A percentile compares a stretch with the other conserved stretches of the same genome.
Conservation (phyloP, 2,888 invertebrate genomes). For the Amphipyra berbera region DNA sequence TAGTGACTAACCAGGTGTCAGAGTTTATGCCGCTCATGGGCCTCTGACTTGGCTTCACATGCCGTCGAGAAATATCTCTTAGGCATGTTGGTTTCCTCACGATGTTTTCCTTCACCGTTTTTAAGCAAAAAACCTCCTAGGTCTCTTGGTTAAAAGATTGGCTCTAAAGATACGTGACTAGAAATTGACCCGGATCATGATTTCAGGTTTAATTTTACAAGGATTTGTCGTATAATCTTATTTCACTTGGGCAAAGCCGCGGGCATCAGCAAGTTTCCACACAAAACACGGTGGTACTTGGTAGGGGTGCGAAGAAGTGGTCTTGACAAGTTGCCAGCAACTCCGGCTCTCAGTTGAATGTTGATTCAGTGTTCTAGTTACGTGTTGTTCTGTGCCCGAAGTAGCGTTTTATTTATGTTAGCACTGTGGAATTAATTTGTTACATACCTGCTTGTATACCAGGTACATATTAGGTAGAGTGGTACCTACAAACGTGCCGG, state of each 20-base stretch:
- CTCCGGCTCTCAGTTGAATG: slow-evolving; percentile 4
- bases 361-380: slow-evolving; percentile 20
- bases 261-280: not conserved
- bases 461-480: not conserved
- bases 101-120: too few species aligned
- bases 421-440: slow-evolving; percentile 1
- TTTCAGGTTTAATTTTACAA: too few species aligned
- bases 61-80: too few species aligned
- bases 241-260: not conserved
- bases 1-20: too few species aligned
- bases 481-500: not conserved
- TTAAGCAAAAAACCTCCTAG: too few species aligned
- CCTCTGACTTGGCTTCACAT: too few species aligned
- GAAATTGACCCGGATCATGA: too few species aligned
- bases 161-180: too few species aligned
- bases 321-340: slow-evolving; percentile 27
- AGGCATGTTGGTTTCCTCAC: too few species aligned
- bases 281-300: not conserved
- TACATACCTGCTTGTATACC: not conserved
- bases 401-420: slow-evolving; percentile 13
- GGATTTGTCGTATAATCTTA: too few species aligned
- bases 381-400: not conserved
- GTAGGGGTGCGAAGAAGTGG: not conserved
- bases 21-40: too few species aligned
- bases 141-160: too few species aligned